Evolutionary conservation across 1,140 invertebrate species (phyloP), one percentile per base, ranked within the genome.

Genomic region (Penaeus japonicus): DNA sequence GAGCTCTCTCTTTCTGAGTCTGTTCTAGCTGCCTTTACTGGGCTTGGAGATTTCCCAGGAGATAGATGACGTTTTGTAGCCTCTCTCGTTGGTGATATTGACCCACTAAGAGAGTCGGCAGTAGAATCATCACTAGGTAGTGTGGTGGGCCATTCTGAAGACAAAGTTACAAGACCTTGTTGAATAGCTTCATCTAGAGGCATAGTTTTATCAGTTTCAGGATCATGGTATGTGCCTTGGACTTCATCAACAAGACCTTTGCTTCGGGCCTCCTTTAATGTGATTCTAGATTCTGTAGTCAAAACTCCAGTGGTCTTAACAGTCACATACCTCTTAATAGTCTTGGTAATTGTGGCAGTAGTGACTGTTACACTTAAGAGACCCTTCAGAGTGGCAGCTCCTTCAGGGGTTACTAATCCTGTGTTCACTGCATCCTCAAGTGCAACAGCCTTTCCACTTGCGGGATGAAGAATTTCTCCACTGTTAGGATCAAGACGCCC

Each of bases 341-440:
- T 96, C 92, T 96, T 96, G 4, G 96, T 97, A 7, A 97, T 95
- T 1, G 96, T 96, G 91, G 97, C 96, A 5, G 96, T 96, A 4
- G 96, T 97, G 17, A 97, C 94, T 20, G 96, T 96, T 85, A 98
- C 96, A 92, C 96, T 96, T 77, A 97, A 92, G 81, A 98, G 92
- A 91, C 96, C 96, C 92, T 96, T 96, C 65, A 98, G 93, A 84
- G 97, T 93, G 86, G 96, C 95, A 70, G 96, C 97, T 80, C 97
- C 97, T 92, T 98, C 96, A 3, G 96, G 94, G 15, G 96, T 96
- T 20, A 98, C 96, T 81, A 97, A 93, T 91, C 96, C 96, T 59
- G 95, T 94, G 92, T 96, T 95, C 81, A 99, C 96, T 55, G 97
- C 97, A 92, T 96, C 95, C 91, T 97, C 95, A 77, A 98, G 94